A percentile compares a stretch with the other conserved stretches of the same genome.
phyloP scores from a whole-genome alignment of 2,797 vertebrate species.

The Girardinus metallicus region DNA sequence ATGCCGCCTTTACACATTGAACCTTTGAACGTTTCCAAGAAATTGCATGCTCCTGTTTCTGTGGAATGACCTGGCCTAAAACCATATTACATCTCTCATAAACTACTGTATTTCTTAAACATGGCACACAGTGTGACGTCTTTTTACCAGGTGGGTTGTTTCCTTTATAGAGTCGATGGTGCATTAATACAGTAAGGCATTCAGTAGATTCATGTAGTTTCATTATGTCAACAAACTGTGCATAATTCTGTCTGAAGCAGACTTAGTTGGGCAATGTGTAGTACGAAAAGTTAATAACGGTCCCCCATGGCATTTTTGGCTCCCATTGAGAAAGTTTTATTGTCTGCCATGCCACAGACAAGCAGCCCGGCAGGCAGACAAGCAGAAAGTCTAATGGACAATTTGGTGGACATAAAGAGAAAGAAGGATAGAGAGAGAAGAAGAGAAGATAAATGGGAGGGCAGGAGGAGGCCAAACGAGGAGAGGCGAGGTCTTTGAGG shows the following conservation, averaged over 20 bases:
- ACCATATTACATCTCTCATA: background rate
- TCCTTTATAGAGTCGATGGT: background rate
- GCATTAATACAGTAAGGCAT: conserved; percentile 5
- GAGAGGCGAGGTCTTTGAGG: conserved; percentile 54
- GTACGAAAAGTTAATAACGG: conserved; percentile 58
- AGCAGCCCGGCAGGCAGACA: conserved; percentile 55
- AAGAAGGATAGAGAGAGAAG: conserved; percentile 22
- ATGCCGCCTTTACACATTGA: background rate
- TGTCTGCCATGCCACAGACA: conserved; percentile 62
- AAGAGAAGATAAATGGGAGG: conserved; percentile 16
- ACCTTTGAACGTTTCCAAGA: background rate
- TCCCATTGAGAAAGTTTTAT: conserved; percentile 47
- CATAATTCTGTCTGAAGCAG: conserved; percentile 14
- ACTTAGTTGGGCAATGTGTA: conserved; percentile 27
- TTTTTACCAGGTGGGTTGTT: background rate
- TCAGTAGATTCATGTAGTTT: conserved; percentile 10
- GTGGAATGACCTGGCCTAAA: background rate
- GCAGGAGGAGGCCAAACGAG: conserved; percentile 40
- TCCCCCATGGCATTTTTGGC: conserved; percentile 61
- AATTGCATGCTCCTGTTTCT: background rate
- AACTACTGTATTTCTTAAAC: conserved; percentile 20
- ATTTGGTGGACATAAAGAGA: conserved; percentile 61
- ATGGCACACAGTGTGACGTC: background rate
- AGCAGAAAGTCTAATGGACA: conserved; percentile 64
- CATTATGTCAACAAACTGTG: conserved; percentile 14